phyloP scores from a whole-genome alignment of 2,888 invertebrate species.

The Pomacea canaliculata region DNA sequence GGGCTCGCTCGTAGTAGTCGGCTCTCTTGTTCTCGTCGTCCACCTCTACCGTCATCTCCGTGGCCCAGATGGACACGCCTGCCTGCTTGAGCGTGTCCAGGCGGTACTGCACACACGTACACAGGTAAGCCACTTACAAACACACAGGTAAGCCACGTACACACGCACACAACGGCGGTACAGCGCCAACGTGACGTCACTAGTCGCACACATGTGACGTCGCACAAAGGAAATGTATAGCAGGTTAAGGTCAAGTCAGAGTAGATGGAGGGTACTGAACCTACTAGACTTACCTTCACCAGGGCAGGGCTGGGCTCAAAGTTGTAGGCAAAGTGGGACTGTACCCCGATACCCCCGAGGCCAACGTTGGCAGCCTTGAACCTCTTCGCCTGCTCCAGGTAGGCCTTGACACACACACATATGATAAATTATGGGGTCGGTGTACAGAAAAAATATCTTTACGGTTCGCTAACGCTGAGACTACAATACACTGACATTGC shows the following conservation, averaged over 20 bases:
- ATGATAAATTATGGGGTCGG: background rate
- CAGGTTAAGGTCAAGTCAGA: too few relatives aligned
- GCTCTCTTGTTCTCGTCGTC: constrained; percentile 35
- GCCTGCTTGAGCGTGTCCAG: constrained; percentile 27
- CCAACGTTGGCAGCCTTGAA: background rate
- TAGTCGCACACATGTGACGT: too few relatives aligned
- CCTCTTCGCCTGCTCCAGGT: constrained; percentile 1
- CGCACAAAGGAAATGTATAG: too few relatives aligned
- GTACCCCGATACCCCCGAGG: background rate
- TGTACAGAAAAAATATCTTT: too few relatives aligned
- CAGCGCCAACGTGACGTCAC: too few relatives aligned
- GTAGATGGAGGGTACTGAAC: too few relatives aligned
- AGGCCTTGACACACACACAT: background rate
- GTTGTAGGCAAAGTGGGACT: background rate
- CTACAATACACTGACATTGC: too few relatives aligned
- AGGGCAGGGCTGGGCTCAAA: background rate
- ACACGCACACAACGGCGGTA: too few relatives aligned
- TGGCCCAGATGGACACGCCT: constrained; percentile 37
- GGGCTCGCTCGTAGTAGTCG: constrained; percentile 13
- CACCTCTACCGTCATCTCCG: constrained; percentile 35
- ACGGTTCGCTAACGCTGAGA: too few relatives aligned
- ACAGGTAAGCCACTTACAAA: too few relatives aligned
- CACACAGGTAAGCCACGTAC: too few relatives aligned
- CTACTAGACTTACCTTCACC: background rate
- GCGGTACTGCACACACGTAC: constrained; percentile 22